These are phyloP conservation scores for Drepanosiphum platanoidis DNA, from an alignment of 2,888 invertebrate genomes.

Conservation along the genomic window DNA sequence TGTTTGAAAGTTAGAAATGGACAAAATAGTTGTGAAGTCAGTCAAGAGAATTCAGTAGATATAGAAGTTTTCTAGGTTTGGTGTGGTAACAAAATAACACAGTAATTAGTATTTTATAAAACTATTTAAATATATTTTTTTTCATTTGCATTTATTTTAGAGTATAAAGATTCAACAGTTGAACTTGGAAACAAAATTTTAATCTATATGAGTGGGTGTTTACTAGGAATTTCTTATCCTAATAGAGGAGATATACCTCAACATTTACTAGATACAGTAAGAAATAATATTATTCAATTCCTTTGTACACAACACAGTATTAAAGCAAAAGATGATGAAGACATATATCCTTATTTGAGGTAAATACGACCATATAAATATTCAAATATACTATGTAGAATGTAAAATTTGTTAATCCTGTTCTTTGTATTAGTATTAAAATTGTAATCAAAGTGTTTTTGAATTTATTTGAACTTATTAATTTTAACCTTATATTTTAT, in stretches of 20 bases:
- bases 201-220: constrained; percentile 86
- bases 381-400: constrained; percentile 43
- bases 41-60: too few relatives aligned
- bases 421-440: too few relatives aligned
- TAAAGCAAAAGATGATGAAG: constrained; percentile 72
- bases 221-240: constrained; percentile 87
- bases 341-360: constrained; percentile 76
- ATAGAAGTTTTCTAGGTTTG: too few relatives aligned
- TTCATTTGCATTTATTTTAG: constrained; percentile 55
- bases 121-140: neutral
- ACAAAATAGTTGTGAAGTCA: too few relatives aligned
- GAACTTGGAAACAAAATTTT: constrained; percentile 83
- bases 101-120: too few relatives aligned
- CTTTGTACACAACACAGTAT: constrained; percentile 76
- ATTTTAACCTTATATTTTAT: neutral
- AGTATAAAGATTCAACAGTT: constrained; percentile 66
- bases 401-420: too few relatives aligned
- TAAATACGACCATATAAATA: constrained; percentile 64
- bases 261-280: constrained; percentile 71
- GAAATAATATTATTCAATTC: constrained; percentile 78
- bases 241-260: constrained; percentile 73
- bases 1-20: neutral
- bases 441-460: neutral
- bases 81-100: too few relatives aligned
- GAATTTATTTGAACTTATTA: neutral